Conservation (phyloP, 2,113 vertebrate genomes). For the Cebidichthys violaceus region DNA sequence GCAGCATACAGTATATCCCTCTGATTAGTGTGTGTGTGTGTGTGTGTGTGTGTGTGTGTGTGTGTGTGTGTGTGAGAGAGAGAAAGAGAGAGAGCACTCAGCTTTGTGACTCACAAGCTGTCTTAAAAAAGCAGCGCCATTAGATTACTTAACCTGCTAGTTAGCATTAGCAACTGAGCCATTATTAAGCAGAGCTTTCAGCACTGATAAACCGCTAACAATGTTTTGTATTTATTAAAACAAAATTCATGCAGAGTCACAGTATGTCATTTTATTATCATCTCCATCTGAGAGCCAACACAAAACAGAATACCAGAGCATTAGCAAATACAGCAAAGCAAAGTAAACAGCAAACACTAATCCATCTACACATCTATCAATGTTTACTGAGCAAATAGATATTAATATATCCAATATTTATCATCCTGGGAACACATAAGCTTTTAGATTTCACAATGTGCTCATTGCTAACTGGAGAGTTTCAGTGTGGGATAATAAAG, state of each 20-base stretch:
- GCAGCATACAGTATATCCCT: background rate
- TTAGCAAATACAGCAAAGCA: background rate
- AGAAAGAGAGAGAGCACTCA: background rate
- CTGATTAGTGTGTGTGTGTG: background rate
- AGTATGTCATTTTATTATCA: background rate
- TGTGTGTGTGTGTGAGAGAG: background rate
- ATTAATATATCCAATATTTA: background rate
- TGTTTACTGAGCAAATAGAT: constrained; percentile 12
- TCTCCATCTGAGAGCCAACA: background rate
- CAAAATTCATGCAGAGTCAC: background rate
- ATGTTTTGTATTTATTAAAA: background rate
- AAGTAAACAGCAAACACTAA: background rate
- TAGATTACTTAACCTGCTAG: constrained; percentile 10
- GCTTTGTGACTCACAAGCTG: background rate
- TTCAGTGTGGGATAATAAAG: background rate
- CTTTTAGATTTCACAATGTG: background rate
- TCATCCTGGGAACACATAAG: background rate
- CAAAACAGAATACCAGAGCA: background rate
- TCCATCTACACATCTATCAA: background rate
- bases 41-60: background rate
- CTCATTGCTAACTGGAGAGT: background rate
- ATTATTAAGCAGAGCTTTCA: background rate
- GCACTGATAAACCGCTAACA: background rate
- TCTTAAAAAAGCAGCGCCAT: background rate
- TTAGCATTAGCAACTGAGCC: constrained; percentile 1